Percentiles rank a stretch among this genome's conserved stretches.
These are phyloP conservation scores for Lagria hirta DNA, from an alignment of 2,888 invertebrate genomes.

Conservation along the genomic window DNA sequence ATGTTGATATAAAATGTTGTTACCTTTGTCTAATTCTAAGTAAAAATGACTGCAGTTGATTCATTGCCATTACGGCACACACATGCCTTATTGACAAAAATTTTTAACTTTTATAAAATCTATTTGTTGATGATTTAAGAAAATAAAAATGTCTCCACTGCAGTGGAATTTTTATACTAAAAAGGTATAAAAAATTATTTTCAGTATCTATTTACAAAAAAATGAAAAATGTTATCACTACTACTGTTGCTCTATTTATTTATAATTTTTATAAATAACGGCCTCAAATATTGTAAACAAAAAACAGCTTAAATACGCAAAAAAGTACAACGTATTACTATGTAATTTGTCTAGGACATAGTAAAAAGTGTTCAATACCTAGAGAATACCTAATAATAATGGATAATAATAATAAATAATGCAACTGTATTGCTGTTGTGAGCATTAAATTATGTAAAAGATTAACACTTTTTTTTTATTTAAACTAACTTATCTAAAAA, in stretches of 20 bases:
- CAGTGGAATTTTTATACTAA: conserved; percentile 35
- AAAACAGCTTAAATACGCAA: conserved; percentile 35
- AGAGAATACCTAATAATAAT: conserved; percentile 28
- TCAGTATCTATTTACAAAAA: conserved; percentile 45
- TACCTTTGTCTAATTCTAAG: conserved; percentile 34
- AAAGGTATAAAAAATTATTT: conserved; percentile 34
- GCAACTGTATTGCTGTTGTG: conserved; percentile 53
- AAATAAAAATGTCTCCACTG: conserved; percentile 33
- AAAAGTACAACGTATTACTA: conserved; percentile 33
- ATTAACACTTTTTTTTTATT: too few species aligned
- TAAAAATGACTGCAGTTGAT: conserved; percentile 39
- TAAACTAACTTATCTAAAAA: too few species aligned
- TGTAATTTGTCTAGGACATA: conserved; percentile 26
- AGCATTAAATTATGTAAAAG: conserved; percentile 51
- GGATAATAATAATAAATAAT: too few species aligned
- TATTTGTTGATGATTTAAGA: too few species aligned
- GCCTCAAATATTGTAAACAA: conserved; percentile 33
- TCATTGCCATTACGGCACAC: conserved; percentile 35
- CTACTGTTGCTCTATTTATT: conserved; percentile 33
- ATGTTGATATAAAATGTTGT: conserved; percentile 36
- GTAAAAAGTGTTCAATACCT: conserved; percentile 29
- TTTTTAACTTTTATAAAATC: conserved; percentile 48
- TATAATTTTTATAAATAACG: conserved; percentile 37
- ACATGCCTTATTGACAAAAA: conserved; percentile 50
- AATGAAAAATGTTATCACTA: conserved; percentile 43